Base-by-base conservation (phyloP, 2,888 invertebrate genomes). In the Diarsia rubi region DNA sequence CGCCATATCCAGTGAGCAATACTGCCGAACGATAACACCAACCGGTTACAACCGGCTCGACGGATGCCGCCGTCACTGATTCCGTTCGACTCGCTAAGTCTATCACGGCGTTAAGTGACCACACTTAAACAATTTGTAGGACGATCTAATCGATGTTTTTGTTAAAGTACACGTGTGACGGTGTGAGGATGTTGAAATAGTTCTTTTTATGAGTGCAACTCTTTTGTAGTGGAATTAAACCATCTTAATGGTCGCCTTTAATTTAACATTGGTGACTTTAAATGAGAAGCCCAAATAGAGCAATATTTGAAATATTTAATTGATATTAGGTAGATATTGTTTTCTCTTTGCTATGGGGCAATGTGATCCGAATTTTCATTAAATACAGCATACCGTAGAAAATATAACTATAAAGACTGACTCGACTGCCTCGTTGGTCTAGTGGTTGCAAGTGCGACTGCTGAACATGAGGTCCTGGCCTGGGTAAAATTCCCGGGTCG, bases 41-140 rank as follows among this genome's bases (percentile, higher is more conserved):
- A 89, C 91, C 78, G 82, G 92, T 89, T 90, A 42, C 16, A 85
- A 84, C 90, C 87, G 85, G 92, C 82, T 88, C 74, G 70, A 64
- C 81, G 88, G 89, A 89, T 85, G 88, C 81, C 84, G 73, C 82
- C 81, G 81, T 72, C 85, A 82, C 80, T 83, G 81, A 80, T 79
- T 83, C 82, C 78, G 85, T 78, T 80, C 52, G 73, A 76, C 75
- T 74, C 52, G 81, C 73, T 57, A 75, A 69, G 63, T 78, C 75
- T 72, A 87, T 72, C 76, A 79, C 73, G 63, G 70, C 71, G 72
- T 59, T 63, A 78, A 77, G 79, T 75, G 37, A 73, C 84, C 81
- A 84, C 73, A 49, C 80, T 78, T 73, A 60, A 62, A 63, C 37
- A 66, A 37, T 73, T 60, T 71, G 66, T 70, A 67, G 81, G 76